phyloP scores from a whole-genome alignment of 2,113 vertebrate genomes.

The Callopanchax toddi region DNA sequence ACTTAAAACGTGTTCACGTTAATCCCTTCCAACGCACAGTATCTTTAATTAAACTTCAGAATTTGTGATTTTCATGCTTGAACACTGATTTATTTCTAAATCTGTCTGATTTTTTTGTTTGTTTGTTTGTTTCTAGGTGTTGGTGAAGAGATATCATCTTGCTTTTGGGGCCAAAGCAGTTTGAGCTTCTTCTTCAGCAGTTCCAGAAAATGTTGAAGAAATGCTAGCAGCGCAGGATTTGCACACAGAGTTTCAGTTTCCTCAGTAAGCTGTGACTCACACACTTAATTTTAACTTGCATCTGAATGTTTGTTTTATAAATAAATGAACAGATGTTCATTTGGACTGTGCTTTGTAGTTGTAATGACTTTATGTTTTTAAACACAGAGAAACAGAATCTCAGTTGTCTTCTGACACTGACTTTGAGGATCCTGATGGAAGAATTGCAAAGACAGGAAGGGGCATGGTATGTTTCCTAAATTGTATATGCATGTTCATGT shows the following conservation, averaged over 20 bases:
- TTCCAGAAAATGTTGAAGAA: conserved; percentile 98
- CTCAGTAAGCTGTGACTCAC: conserved; percentile 88
- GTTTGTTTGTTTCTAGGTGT: conserved; percentile 19
- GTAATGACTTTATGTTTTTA: conserved; percentile 47
- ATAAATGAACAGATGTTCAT: no score
- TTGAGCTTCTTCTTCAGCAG: conserved; percentile 79
- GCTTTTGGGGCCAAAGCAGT: conserved; percentile 39
- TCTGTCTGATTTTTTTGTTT: not conserved
- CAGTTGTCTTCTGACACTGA: conserved; percentile 96
- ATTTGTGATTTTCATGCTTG: not conserved
- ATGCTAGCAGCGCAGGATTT: conserved; percentile 99
- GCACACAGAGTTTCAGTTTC: conserved; percentile 93
- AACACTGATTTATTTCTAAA: conserved; percentile 2
- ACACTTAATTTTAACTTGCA: conserved; percentile 44
- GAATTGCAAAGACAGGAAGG: conserved; percentile 88
- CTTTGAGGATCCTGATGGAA: conserved; percentile 93
- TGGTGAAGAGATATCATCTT: conserved; percentile 12
- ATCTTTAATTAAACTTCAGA: not conserved
- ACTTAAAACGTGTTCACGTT: no score
- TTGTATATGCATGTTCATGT: not conserved
- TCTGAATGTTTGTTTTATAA: conserved; percentile 2
- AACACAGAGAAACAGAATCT: conserved; percentile 91
- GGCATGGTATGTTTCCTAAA: conserved; percentile 82
- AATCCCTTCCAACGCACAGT: no score
- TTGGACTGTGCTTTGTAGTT: not conserved